Conservation (phyloP, 2,113 vertebrate species). For the Pelecanoides urinatrix region DNA sequence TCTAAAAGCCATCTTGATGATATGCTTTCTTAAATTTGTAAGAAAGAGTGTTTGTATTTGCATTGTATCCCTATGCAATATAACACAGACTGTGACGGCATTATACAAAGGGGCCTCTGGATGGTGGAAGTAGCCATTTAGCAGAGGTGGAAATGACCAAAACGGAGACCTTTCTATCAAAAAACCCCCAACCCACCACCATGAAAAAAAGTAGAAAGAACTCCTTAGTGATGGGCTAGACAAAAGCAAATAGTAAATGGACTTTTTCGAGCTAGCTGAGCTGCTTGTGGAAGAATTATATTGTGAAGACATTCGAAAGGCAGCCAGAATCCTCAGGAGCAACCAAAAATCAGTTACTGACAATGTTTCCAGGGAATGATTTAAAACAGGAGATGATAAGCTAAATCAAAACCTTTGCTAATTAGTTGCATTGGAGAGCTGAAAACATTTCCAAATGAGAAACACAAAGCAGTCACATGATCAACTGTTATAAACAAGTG, state of each 20-base stretch:
- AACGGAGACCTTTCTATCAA: neutral
- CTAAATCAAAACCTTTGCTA: neutral
- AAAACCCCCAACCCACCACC: neutral
- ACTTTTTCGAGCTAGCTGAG: neutral
- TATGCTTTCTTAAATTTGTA: neutral
- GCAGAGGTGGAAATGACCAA: neutral
- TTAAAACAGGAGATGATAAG: neutral
- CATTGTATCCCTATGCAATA: neutral
- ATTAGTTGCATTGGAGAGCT: neutral
- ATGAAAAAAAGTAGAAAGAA: neutral
- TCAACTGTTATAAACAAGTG: neutral
- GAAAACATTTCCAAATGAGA: neutral
- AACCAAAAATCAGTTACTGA: neutral
- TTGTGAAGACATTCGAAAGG: neutral
- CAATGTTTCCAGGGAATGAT: neutral
- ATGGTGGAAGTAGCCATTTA: neutral
- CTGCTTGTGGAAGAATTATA: neutral
- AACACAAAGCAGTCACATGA: neutral
- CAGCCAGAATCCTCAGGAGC: neutral
- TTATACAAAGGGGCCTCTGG: neutral
- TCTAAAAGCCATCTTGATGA: neutral
- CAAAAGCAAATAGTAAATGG: neutral
- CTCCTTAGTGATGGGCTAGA: neutral
- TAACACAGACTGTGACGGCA: rapidly evolving
- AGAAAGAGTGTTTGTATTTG: neutral